phyloP scores from a whole-genome alignment of 2,113 vertebrate species.

The Desmodus rotundus region DNA sequence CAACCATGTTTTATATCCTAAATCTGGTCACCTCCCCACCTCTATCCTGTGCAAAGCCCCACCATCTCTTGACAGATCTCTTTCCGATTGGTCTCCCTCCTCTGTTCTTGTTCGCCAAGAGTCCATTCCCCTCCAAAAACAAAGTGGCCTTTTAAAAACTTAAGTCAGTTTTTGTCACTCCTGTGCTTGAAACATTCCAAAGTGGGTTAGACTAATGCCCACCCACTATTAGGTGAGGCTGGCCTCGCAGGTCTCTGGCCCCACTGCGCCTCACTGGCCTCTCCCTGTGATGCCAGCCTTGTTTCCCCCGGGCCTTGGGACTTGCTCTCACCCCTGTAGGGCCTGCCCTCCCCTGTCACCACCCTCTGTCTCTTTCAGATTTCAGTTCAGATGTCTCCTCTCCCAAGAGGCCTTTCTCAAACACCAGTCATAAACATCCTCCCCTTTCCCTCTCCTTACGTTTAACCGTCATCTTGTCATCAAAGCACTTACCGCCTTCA shows the following conservation, averaged over 20 bases:
- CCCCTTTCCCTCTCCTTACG: not conserved
- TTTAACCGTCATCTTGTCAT: accelerated
- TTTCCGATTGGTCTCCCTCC: not conserved
- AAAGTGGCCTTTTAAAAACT: not conserved
- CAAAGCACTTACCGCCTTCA: not conserved
- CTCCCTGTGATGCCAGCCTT: too few species aligned
- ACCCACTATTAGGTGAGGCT: not conserved
- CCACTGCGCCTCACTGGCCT: accelerated
- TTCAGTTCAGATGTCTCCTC: not conserved
- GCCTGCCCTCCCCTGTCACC: accelerated
- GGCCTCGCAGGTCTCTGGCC: not conserved
- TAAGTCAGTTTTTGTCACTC: not conserved
- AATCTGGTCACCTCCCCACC: not conserved
- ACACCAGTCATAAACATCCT: accelerated
- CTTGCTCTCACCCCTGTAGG: not conserved
- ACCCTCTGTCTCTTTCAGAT: not conserved
- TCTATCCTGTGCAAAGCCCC: not conserved
- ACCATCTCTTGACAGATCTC: not conserved
- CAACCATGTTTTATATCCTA: not conserved
- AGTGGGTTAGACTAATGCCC: not conserved
- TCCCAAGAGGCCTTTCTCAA: not conserved
- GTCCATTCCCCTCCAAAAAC: not conserved
- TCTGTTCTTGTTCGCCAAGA: not conserved
- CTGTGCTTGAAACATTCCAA: not conserved
- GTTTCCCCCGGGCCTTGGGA: not conserved